These are phyloP conservation scores for Apodemus agrarius DNA, from an alignment of 2,797 vertebrate species.

Conservation along the genomic window DNA sequence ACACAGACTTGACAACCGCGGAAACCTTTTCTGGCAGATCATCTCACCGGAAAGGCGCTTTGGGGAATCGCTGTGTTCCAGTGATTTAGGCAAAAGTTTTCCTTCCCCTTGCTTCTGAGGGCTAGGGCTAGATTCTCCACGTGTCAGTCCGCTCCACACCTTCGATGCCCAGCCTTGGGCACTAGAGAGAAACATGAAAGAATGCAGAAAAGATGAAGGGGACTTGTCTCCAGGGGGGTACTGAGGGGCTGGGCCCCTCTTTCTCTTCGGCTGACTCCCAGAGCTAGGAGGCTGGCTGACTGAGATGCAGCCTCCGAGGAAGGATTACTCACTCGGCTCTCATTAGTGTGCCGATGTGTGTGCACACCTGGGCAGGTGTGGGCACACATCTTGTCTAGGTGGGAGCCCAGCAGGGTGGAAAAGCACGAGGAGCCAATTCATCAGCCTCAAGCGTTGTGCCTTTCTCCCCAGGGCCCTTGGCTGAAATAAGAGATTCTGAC, in stretches of 20 bases:
- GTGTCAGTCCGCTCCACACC: not conserved
- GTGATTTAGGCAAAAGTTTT: constrained; percentile 47
- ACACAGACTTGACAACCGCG: constrained; percentile 34
- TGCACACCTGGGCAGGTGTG: constrained; percentile 58
- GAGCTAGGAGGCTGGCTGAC: not conserved
- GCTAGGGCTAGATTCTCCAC: not conserved
- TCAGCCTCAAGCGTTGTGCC: constrained; percentile 13
- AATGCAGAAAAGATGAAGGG: not conserved
- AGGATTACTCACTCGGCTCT: not conserved
- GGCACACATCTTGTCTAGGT: not conserved
- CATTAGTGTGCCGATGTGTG: not conserved
- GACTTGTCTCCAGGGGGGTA: not conserved
- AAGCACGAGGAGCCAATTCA: not conserved
- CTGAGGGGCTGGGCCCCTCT: not conserved
- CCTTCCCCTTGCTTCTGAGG: not conserved
- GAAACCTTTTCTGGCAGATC: constrained; percentile 56
- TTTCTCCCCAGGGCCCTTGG: constrained; percentile 48
- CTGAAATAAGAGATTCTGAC: constrained; percentile 67
- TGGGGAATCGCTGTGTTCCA: constrained; percentile 26
- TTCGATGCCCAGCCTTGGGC: not conserved
- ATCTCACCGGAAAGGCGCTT: constrained; percentile 31
- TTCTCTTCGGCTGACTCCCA: constrained; percentile 3
- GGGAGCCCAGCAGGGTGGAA: constrained; percentile 49
- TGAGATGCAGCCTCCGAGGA: not conserved
- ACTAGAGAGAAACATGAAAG: not conserved